Evolutionary conservation across 2,888 invertebrate species (phyloP), one percentile per base, ranked within the genome.

Genomic region (Pammene fasciana): DNA sequence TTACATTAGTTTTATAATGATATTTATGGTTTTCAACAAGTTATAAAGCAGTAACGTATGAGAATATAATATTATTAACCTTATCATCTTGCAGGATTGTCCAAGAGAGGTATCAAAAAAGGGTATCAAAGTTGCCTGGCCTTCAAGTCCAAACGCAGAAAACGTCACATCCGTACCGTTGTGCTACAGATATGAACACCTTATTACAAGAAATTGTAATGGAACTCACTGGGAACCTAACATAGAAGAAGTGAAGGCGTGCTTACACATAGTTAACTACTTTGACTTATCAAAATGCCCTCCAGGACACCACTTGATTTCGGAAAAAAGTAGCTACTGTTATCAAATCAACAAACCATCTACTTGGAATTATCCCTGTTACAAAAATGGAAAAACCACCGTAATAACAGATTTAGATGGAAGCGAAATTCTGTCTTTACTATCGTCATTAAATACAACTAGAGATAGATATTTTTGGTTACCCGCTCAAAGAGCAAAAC

Each of bases 401-500:
- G 81, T 89, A 1, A 84, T 92, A 13, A 88, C 88, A 1, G 88
- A 92, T 74, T 78, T 92, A 38, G 77, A 79, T 50, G 71, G 73
- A 56, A 72, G 77, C 14, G 88, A 90, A 74, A 70, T 84, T 0
- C 71, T 80, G 13, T 80, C 80, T n/a, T 72, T 92, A 67, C 68
- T 91, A 36, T 68, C 78, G 48, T 83, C 84, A 10, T 84, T 94
- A 67, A 77, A 72, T 62, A 62, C 70, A 14, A 75, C 72, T 57
- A 83, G 84, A 65, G 72, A 67, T 1, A 80, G 79, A 72, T 85
- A 81, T 70, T 89, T 82, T 75, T 94, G 94, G 94, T 74, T 94
- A 65, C 94, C 94, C 14, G 88, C 90, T 4, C 83, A 83, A 55
- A 85, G 94, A 48, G 75, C 78, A n/a, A 86, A 86, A 60, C 72